Percentiles rank a stretch among this genome's conserved stretches.
These are phyloP conservation scores for Ispidina lecontei DNA, from an alignment of 2,797 vertebrate species.

Conservation along the genomic window DNA sequence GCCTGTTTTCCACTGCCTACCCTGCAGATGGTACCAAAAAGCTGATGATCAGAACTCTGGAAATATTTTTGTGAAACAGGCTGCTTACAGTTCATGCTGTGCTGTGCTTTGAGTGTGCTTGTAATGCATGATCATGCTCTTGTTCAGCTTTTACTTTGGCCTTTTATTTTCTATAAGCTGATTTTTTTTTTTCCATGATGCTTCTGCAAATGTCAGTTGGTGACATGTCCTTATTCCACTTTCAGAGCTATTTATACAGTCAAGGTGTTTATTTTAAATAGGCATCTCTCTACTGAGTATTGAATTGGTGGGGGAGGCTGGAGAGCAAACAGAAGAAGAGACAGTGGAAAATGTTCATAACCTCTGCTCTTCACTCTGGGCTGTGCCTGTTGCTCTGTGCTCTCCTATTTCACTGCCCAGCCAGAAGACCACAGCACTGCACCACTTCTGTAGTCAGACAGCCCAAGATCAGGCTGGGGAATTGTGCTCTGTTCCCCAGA, in stretches of 20 bases:
- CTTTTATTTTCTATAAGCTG: neutral
- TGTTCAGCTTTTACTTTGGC: neutral
- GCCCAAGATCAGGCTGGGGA: neutral
- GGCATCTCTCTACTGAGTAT: neutral
- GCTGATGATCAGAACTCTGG: neutral
- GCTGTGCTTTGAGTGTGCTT: neutral
- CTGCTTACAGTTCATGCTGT: neutral
- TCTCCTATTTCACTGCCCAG: neutral
- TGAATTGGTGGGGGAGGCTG: neutral
- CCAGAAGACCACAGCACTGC: neutral
- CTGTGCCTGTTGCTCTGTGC: neutral
- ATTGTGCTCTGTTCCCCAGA: rapidly evolving
- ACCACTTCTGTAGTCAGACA: neutral
- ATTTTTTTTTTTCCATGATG: neutral
- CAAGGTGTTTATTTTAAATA: neutral
- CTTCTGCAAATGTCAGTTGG: neutral
- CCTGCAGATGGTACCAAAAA: neutral
- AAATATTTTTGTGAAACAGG: neutral
- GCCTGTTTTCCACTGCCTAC: neutral
- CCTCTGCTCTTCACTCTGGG: neutral
- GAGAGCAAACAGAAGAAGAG: neutral
- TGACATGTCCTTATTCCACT: neutral
- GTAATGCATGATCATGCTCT: neutral
- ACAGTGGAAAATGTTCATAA: neutral
- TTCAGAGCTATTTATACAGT: neutral